Percentiles rank a stretch among this genome's conserved stretches.
Evolutionary conservation across 1,140 invertebrate genomes (phyloP).

Genomic region (Cherax destructor): DNA sequence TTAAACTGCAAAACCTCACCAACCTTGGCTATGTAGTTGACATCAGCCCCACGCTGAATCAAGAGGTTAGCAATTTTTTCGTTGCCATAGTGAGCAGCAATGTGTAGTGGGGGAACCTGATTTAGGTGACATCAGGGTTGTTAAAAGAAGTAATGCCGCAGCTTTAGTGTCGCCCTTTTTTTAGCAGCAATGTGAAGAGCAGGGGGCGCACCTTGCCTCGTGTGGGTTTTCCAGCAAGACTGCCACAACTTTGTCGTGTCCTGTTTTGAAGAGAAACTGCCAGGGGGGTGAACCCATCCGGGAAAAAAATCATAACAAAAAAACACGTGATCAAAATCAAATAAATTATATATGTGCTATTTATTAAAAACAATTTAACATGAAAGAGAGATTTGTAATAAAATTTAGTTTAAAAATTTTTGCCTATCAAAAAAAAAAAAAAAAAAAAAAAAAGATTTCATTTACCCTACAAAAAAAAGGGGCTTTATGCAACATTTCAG

Average conservation of each 20-base stretch:
- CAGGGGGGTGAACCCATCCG: conserved; percentile 97
- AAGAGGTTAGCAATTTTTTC: conserved; percentile 95
- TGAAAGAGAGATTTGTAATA: no score
- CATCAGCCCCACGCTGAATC: conserved; percentile 96
- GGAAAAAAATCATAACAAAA: conserved; percentile 71
- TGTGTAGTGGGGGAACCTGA: conserved; percentile 98
- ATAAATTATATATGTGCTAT: no score
- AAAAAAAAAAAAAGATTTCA: no score
- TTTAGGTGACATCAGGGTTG: conserved; percentile 97
- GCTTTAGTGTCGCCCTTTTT: conserved; percentile 97
- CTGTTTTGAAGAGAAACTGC: conserved; percentile 98
- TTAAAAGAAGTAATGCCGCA: conserved; percentile 92
- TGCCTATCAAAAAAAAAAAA: no score
- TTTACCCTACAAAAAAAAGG: no score
- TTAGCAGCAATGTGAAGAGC: conserved; percentile 96
- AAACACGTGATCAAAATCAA: no score
- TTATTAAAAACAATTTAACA: no score
- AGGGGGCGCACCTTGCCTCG: conserved; percentile 84
- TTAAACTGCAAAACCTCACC: neutral
- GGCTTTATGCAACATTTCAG: no score
- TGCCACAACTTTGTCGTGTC: conserved; percentile 95
- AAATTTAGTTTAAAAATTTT: no score
- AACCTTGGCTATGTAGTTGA: conserved; percentile 97
- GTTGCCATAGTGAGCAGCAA: conserved; percentile 99
- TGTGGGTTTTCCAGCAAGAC: conserved; percentile 93